phyloP scores from a whole-genome alignment of 2,797 vertebrate species.

The Trematomus bernacchii region DNA sequence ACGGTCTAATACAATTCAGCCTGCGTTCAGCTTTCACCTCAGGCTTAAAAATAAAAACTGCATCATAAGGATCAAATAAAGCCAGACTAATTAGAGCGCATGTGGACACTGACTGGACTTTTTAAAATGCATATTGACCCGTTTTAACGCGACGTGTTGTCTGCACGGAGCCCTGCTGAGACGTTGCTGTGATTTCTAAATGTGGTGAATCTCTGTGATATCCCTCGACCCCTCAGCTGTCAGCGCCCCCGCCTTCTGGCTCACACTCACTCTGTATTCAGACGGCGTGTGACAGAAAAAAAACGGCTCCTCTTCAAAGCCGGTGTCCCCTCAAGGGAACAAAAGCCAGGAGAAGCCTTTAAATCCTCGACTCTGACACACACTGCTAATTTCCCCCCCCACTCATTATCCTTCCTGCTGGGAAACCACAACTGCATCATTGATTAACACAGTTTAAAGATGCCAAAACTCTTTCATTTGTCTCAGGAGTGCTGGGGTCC shows the following conservation, averaged over 20 bases:
- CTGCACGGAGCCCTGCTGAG: neutral
- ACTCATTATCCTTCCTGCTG: too few relatives aligned
- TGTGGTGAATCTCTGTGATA: neutral
- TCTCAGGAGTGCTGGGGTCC: too few relatives aligned
- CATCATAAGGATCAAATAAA: too few relatives aligned
- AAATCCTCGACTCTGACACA: slow-evolving; percentile 7
- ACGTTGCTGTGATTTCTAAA: neutral
- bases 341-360: slow-evolving; percentile 10
- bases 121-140: neutral
- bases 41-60: too few relatives aligned
- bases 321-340: neutral
- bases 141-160: neutral
- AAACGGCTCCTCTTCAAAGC: slow-evolving; percentile 10
- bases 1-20: too few relatives aligned
- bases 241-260: neutral
- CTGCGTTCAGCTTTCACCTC: too few relatives aligned
- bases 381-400: too few relatives aligned
- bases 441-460: too few relatives aligned
- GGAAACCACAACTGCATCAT: too few relatives aligned
- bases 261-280: slow-evolving; percentile 21
- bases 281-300: neutral
- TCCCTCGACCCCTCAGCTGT: slow-evolving; percentile 7
- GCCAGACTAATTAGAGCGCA: neutral
- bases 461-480: too few relatives aligned
- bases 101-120: neutral